phyloP scores from a whole-genome alignment of 2,888 invertebrate genomes.

The Dendrolimus houi region DNA sequence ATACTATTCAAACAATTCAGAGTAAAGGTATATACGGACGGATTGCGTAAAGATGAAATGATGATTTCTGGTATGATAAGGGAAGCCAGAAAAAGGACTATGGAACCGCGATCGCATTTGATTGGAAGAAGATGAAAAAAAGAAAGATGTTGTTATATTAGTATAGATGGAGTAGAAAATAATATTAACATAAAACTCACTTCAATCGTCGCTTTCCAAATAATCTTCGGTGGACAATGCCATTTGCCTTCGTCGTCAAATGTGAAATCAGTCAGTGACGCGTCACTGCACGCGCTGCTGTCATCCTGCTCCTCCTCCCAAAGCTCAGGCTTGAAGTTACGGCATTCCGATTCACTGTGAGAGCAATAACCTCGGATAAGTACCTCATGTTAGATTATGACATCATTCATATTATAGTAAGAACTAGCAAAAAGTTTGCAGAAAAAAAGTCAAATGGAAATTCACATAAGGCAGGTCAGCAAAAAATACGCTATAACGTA shows the following conservation, averaged over 20 bases:
- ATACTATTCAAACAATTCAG: too few relatives aligned
- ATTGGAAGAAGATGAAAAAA: too few relatives aligned
- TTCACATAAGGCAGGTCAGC: neutral
- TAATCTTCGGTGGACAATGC: conserved; percentile 85
- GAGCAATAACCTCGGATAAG: neutral
- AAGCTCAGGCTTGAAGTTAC: conserved; percentile 42
- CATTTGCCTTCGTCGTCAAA: conserved; percentile 76
- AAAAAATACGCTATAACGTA: neutral
- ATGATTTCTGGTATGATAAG: too few relatives aligned
- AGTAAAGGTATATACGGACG: too few relatives aligned
- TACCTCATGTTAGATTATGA: neutral
- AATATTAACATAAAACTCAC: conserved; percentile 39
- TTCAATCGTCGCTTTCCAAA: conserved; percentile 89
- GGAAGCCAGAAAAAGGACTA: too few relatives aligned
- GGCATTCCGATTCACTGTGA: conserved; percentile 48
- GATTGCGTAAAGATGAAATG: too few relatives aligned
- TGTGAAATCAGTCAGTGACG: conserved; percentile 59
- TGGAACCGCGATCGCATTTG: too few relatives aligned
- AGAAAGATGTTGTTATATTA: too few relatives aligned
- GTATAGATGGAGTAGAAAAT: too few relatives aligned
- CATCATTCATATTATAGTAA: neutral
- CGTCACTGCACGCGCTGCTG: conserved; percentile 64
- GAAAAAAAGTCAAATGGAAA: neutral
- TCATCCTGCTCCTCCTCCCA: conserved; percentile 56
- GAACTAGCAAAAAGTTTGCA: neutral